Base-by-base conservation (phyloP, 1,140 invertebrate genomes). In the Aplysia californica region DNA sequence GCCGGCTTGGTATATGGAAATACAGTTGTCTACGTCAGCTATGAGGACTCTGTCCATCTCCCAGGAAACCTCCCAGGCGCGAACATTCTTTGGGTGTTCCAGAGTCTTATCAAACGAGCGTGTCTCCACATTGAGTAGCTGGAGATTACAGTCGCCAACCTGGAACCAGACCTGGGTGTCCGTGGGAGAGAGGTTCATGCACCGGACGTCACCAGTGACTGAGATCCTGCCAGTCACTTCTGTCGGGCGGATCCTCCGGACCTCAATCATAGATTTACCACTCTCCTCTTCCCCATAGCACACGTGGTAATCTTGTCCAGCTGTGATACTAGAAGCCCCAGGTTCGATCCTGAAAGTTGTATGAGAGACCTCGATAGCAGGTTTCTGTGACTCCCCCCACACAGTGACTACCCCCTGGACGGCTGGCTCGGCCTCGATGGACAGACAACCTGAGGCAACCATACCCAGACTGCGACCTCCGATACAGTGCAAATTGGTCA, bases 1-100 rank as follows among this genome's bases (percentile, higher is more conserved):
- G 56, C 15, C 56, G 35, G 44, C 80, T 79, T 65, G n/a, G n/a
- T 79, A 86, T 26, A 84, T 15, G 33, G 38, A 69, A 18, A 86
- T 76, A 15, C 73, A 58, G 23, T 83, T 80, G n/a, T 73, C 68
- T 5, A 55, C 20, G 36, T 83, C 79, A 20, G 80, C 78, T 41
- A 84, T n/a, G 15, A 86, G 31, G 15, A 78, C 77, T 15, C 76
- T 29, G 38, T 76, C 55, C 33, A 82, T 50, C 35, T 80, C 79
- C 81, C 84, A 84, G 26, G 66, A 44, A 26, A 84, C 64, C 29
- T 68, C 65, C 44, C 81, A 69, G n/a, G 55, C 64, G 31, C 70
- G 50, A 20, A 78, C 56, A 6, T 64, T 36, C 10, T 23, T 21
- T 64, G 18, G 10, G 44, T 69, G 67, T 15, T 31, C 21, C 36